Evolutionary conservation across 2,113 vertebrate genomes (phyloP), one percentile per base, ranked within the genome.

Genomic region (Hippolais icterina): DNA sequence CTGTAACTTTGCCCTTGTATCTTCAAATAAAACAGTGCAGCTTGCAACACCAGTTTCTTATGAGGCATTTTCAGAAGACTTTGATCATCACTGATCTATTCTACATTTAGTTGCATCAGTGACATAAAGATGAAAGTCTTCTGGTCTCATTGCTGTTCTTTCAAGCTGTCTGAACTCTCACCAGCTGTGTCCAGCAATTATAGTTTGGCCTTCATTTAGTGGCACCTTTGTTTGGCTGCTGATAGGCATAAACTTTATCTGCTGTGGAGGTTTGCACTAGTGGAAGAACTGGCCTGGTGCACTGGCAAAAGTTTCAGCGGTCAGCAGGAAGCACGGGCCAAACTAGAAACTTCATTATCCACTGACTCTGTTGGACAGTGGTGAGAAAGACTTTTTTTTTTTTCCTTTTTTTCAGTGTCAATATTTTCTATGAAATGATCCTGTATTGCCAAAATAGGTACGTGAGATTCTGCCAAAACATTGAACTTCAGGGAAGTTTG

Each of bases 71-170:
- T 44, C 56, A 70, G 77, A 89, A 82, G 72, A 44, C 81, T 95
- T 95, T 96, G 72, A 84, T 93, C 87, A 57, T 87, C 66, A 79
- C 21, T 72, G 81, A 82, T 68, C 83, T 89, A 12, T 44, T 89
- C 74, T 63, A 59, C 57, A 22, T 75, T 79, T 72, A 84, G 66
- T 87, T 94, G 46, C 50, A 83, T 69, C 70, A 69, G 16, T 76
- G 65, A 79, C 94, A 84, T 23, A 63, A n/a, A 89, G 89, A 89
- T 87, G 37, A 96, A 95, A 93, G 93, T 37, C 53, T 78, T 44
- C 78, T 87, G 72, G 44, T 84, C 87, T 89, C 53, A 50, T 24
- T 87, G 56, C 31, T 66, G 14, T 24, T 84, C 87, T 74, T 94
- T 89, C 87, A 94, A 94, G 61, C 42, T 81, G 35, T 87, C 77